Evolutionary conservation across 2,797 vertebrate species (phyloP), one percentile per base, ranked within the genome.

Genomic region (Carduelis carduelis): DNA sequence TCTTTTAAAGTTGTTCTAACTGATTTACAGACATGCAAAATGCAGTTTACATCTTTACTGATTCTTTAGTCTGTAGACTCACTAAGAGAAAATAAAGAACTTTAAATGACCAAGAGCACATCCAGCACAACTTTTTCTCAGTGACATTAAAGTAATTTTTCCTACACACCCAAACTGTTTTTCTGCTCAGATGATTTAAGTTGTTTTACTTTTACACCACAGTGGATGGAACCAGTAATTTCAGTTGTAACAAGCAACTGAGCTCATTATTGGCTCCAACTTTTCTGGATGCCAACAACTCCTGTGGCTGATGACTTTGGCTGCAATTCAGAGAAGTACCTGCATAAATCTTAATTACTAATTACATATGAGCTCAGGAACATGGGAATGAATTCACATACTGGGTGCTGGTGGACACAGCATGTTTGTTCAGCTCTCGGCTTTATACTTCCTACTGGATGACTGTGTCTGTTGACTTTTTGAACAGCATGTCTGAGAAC

Each of bases 311-410:
- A 95, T 94, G 96, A 93, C 83, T 97, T 95, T 95, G 96, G 96
- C 95, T 87, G n/a, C 52, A 59, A 46, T 78, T 93, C 94, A 95
- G 91, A 90, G 65, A 72, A 84, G 74, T 87, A 96, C 80, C 93
- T 94, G 94, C 85, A 95, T 95, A 96, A 96, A 95, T 95, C 94
- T 90, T 94, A 90, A 90, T 72, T 93, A 86, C 65, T 90, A 91
- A 95, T 90, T 94, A 91, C 39, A 88, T 21, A 26, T 6, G 30
- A 76, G 35, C 69, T 87, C 70, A 83, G 72, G 41, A 95, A 86
- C 85, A 91, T 17, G 50, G 70, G 39, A 93, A 84, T 69, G 44
- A 93, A 94, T 94, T 94, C 74, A 88, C 30, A 71, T 41, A 56
- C 30, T 44, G 21, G 53, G 63, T 52, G 39, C 65, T 91, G 39